Percentiles rank a stretch among this genome's conserved stretches.
Conservation (phyloP, 2,113 vertebrate genomes). For the Alexandromys fortis region DNA sequence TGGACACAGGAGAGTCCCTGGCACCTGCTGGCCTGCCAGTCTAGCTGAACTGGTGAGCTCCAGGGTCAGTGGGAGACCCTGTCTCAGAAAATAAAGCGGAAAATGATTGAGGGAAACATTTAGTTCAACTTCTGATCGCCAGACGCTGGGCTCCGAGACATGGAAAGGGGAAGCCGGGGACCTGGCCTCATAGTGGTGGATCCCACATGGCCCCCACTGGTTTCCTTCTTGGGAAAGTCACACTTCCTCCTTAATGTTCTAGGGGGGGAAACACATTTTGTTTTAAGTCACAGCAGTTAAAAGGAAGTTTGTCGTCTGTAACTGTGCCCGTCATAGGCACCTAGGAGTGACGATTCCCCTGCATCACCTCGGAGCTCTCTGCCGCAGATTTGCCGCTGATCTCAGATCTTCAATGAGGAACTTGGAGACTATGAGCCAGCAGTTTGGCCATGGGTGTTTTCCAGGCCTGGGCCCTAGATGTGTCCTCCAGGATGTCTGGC, state of each 20-base stretch:
- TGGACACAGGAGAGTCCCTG: background rate
- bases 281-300: background rate
- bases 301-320: background rate
- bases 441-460: background rate
- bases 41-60: background rate
- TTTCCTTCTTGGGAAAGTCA: background rate
- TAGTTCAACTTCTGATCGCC: background rate
- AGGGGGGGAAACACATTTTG: background rate
- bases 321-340: background rate
- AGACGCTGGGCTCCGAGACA: background rate
- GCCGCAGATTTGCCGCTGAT: background rate
- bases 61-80: background rate
- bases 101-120: background rate
- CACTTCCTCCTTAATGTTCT: background rate
- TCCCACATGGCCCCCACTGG: accelerated
- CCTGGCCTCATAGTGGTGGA: accelerated
- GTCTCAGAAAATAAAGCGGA: background rate
- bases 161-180: background rate
- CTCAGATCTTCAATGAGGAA: background rate
- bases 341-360: background rate
- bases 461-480: background rate
- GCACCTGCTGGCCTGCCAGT: background rate
- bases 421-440: background rate
- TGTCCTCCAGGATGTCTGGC: background rate
- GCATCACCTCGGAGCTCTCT: background rate